Evolutionary conservation across 2,888 invertebrate species (phyloP), one percentile per base, ranked within the genome.

Genomic region (Lymantria monacha): DNA sequence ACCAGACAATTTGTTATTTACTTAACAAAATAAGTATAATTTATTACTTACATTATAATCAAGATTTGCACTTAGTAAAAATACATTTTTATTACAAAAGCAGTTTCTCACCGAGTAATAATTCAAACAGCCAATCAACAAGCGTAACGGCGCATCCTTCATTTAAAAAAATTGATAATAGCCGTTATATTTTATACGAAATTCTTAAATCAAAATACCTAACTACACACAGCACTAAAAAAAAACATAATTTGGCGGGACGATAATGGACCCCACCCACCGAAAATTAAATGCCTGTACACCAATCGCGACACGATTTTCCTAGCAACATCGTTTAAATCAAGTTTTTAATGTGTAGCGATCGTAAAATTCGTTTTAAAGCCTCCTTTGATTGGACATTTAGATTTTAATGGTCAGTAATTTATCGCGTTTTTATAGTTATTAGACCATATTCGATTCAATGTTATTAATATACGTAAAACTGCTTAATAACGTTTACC

Each of bases 321-420:
- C 85, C 85, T 83, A 81, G 85, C 79, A 76, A 76, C 79, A 83
- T 87, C 85, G 86, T 85, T 85, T 76, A 80, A 79, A 73, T 67
- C 72, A 62, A 67, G 63, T 74, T 69, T 72, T 84, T 83, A 87
- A 84, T 76, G 70, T 67, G 72, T 72, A 70, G 66, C 70, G 74
- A 74, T 77, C 85, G 74, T 87, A 84, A 83, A 84, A 82, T 74
- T 60, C 60, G 63, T 74, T 77, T 76, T 65, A 76, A 42, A 76
- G 76, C 72, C 78, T 76, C 74, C 74, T 81, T 78, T 83, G 85
- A 85, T 85, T 81, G 77, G 78, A 66, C 72, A 79, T 85, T 83
- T 31, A 77, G 79, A 78, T 75, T 72, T 75, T 73, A 73, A 72
- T 75, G 59, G 69, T 59, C 57, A 58, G 72, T 70, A 65, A 69